A percentile compares a stretch with the other conserved stretches of the same genome.
Conservation (phyloP, 1,140 invertebrate genomes). For the Contarinia nasturtii region DNA sequence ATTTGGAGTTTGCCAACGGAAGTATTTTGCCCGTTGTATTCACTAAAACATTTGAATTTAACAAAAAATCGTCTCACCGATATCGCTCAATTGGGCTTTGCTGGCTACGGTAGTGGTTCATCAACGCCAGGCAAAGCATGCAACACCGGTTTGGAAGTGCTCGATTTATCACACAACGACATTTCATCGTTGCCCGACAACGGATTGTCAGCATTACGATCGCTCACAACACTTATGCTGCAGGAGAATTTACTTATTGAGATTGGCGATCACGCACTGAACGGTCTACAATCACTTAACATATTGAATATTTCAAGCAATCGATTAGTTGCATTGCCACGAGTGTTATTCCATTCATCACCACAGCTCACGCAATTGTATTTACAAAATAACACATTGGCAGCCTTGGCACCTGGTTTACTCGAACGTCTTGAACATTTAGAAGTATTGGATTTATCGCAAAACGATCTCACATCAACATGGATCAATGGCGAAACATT, state of each 20-base stretch:
- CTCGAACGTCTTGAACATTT: slow-evolving; percentile 56
- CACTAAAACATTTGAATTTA: slow-evolving; percentile 48
- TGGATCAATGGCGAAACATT: slow-evolving; percentile 66
- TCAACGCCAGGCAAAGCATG: slow-evolving; percentile 30
- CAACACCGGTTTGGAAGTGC: slow-evolving; percentile 38
- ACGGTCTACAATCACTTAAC: slow-evolving; percentile 40
- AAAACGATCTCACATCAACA: slow-evolving; percentile 55
- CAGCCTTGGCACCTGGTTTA: slow-evolving; percentile 51
- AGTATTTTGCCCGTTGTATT: slow-evolving; percentile 52
- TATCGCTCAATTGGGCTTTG: slow-evolving; percentile 46
- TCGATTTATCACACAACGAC: slow-evolving; percentile 59
- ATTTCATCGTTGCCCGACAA: slow-evolving; percentile 45
- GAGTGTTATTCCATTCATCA: slow-evolving; percentile 48
- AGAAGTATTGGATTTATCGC: slow-evolving; percentile 53
- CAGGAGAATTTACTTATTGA: slow-evolving; percentile 55
- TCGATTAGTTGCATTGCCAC: slow-evolving; percentile 48
- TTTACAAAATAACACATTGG: slow-evolving; percentile 61
- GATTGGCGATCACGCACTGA: slow-evolving; percentile 48
- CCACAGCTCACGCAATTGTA: slow-evolving; percentile 48
- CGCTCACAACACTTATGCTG: slow-evolving; percentile 40
- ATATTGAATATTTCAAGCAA: slow-evolving; percentile 61
- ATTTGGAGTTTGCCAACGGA: slow-evolving; percentile 55
- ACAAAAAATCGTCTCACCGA: slow-evolving; percentile 62
- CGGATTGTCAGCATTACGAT: slow-evolving; percentile 43
- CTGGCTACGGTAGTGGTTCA: slow-evolving; percentile 33